Percentiles rank a stretch among this genome's conserved stretches.
phyloP scores from a whole-genome alignment of 2,888 invertebrate species.

The Hirudinaria manillensis region DNA sequence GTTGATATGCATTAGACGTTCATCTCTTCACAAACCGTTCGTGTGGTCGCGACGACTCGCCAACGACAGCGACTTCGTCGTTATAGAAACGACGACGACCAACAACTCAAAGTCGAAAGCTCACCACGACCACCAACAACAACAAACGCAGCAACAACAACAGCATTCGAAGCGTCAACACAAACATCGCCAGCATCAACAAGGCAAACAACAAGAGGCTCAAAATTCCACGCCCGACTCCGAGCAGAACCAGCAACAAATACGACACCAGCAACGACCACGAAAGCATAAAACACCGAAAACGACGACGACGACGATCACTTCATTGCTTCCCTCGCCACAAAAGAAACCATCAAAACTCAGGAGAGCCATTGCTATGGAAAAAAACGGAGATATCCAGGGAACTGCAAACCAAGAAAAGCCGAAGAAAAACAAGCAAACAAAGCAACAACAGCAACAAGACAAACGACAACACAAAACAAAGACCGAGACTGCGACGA shows the following conservation, averaged over 20 bases:
- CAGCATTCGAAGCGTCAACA: neutral
- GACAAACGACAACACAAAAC: neutral
- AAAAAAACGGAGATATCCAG: neutral
- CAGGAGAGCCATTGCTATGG: neutral
- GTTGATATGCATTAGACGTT: neutral
- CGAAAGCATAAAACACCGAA: slow-evolving; percentile 1
- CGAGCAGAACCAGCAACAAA: neutral
- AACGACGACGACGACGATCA: neutral
- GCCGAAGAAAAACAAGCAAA: neutral
- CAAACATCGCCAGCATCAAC: neutral
- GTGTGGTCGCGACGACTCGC: neutral
- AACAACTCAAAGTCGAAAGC: neutral
- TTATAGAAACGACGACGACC: neutral
- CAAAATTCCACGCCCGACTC: neutral
- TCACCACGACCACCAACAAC: neutral
- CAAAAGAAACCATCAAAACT: neutral
- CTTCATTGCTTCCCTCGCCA: neutral
- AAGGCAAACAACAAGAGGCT: neutral
- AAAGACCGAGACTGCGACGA: no score
- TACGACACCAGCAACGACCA: slow-evolving; percentile 19
- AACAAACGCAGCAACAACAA: neutral
- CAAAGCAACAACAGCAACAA: neutral
- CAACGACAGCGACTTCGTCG: slow-evolving; percentile 5
- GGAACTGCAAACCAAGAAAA: neutral
- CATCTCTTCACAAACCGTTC: slow-evolving; percentile 3